Evolutionary conservation across 2,113 vertebrate species (phyloP), one percentile per base, ranked within the genome.

Genomic region (Caranx ignobilis): DNA sequence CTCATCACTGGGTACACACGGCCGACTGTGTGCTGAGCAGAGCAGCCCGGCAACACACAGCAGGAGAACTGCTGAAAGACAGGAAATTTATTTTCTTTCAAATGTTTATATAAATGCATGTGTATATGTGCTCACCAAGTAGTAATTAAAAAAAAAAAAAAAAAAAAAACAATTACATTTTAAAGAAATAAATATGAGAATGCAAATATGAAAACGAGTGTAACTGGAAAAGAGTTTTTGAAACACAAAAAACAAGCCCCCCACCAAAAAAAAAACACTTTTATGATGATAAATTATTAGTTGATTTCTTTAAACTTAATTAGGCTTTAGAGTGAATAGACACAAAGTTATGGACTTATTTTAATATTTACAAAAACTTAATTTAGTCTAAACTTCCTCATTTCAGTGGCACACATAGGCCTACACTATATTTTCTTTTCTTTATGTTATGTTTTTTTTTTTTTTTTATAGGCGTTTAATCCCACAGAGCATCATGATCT

Each of bases 41-140:
- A 69, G 65, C 2, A 67, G 66, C 13, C 19, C 10, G 0, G 67
- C 55, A 56, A 56, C 84, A 50, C 73, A 87, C 67, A 92, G 63
- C 65, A 93, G 79, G 7, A 93, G 48, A 67, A 86, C 52, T 79
- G 56, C 93, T 47, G 6, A 81, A 77, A 80, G 21, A 86, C 15
- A 82, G 13, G 74, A 82, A 45, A 26, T 13, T 5, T 18, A 63
- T 11, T 41, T 71, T 4, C 71, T 45, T 73, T 65, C 2, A 60
- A 13, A 55, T 66, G 8, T 52, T 26, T 71, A 26, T 65, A 26
- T 26, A 26, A 26, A 26, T 26, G 26, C 26, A 55, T 66, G 8
- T 52, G 19, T 71, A 26, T 65, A 0, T 16, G 32, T 4, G 1
- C n/a, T 48, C 19, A n/a, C 5, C 71, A 12, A 63, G 34, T 6